Percentiles rank a stretch among this genome's conserved stretches.
Evolutionary conservation across 2,888 invertebrate genomes (phyloP).

Genomic region (Geotrupes spiniger): DNA sequence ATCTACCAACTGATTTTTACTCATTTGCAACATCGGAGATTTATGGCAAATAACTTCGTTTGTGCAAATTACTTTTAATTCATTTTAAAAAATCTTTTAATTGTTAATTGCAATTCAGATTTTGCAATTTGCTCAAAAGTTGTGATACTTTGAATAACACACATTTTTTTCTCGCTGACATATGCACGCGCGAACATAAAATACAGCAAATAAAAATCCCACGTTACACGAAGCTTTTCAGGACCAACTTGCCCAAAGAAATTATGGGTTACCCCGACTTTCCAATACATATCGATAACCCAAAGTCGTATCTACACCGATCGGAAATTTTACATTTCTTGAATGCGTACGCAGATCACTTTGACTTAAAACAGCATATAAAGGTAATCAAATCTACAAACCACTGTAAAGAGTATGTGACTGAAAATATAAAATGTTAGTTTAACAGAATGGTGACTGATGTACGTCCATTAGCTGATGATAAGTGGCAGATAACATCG

Average conservation of each 20-base stretch:
- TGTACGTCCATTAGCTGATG: constrained; percentile 52
- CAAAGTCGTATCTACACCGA: constrained; percentile 72
- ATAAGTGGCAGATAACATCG: constrained; percentile 62
- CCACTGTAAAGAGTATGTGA: not conserved
- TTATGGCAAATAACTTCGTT: too few relatives aligned
- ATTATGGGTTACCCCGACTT: constrained; percentile 90
- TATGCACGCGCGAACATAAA: too few relatives aligned
- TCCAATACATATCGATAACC: constrained; percentile 68
- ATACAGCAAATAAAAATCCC: too few relatives aligned
- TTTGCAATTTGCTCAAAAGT: too few relatives aligned
- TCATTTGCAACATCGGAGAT: too few relatives aligned
- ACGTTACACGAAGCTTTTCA: constrained; percentile 55
- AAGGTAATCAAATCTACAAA: constrained; percentile 52
- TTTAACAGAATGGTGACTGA: constrained; percentile 47
- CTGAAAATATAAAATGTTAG: constrained; percentile 30
- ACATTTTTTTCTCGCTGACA: too few relatives aligned
- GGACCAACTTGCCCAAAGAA: constrained; percentile 91
- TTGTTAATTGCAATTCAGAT: too few relatives aligned
- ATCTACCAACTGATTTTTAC: too few relatives aligned
- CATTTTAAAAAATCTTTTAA: too few relatives aligned
- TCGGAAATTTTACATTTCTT: constrained; percentile 72
- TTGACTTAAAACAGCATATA: constrained; percentile 63
- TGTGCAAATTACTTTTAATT: too few relatives aligned
- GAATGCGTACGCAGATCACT: constrained; percentile 67
- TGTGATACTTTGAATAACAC: too few relatives aligned